Percentiles rank a stretch among this genome's conserved stretches.
Conservation (phyloP, 2,113 vertebrate genomes). For the Drymodes brunneopygia region DNA sequence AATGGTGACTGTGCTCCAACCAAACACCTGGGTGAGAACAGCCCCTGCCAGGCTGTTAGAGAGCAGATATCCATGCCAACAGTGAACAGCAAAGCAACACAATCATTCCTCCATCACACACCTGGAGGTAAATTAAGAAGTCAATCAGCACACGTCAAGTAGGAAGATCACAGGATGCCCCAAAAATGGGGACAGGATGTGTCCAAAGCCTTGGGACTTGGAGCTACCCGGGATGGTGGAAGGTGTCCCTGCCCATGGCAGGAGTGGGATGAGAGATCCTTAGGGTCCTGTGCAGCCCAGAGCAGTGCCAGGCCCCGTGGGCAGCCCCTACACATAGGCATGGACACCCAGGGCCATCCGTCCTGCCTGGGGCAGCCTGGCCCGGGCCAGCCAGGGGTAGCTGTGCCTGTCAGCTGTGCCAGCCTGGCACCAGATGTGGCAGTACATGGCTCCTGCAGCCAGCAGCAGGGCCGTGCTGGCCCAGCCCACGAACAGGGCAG, state of each 20-base stretch:
- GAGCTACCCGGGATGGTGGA: fast-evolving
- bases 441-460: conserved; percentile 80
- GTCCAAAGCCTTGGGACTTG: neutral
- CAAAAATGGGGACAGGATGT: too few relatives aligned
- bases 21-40: neutral
- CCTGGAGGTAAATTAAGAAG: neutral
- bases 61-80: neutral
- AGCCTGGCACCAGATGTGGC: conserved; percentile 71
- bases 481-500: conserved; percentile 91
- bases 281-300: neutral
- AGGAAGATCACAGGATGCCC: neutral
- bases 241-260: neutral
- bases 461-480: conserved; percentile 77
- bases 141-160: neutral
- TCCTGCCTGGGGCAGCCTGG: neutral
- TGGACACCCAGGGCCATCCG: neutral
- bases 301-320: fast-evolving
- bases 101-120: neutral
- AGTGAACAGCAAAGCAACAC: neutral
- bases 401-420: neutral
- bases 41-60: neutral
- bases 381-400: neutral
- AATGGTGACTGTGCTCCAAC: neutral
- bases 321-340: conserved; percentile 33
- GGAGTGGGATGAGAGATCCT: fast-evolving